These are phyloP conservation scores for Drosophila merina DNA, from an alignment of 2,888 invertebrate species.

Conservation along the genomic window DNA sequence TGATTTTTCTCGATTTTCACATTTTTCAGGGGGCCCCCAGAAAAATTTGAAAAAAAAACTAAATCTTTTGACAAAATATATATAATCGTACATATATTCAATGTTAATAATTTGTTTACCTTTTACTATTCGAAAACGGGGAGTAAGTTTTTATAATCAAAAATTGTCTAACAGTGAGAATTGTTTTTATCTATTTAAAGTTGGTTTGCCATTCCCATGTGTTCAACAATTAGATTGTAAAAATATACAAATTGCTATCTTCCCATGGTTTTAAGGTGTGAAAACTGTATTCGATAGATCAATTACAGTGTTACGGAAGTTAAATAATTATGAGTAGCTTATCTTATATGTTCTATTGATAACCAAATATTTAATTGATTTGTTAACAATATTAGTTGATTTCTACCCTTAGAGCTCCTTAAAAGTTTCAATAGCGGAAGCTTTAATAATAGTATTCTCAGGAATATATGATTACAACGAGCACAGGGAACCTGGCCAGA, in stretches of 20 bases:
- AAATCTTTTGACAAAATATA: too few species aligned
- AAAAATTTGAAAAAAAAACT: too few species aligned
- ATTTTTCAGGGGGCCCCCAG: too few species aligned
- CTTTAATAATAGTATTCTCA: too few species aligned
- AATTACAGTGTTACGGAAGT: conserved; percentile 3
- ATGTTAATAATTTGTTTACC: neutral
- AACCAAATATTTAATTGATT: too few species aligned
- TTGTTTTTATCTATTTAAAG: neutral
- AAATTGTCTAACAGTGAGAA: neutral
- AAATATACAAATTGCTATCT: too few species aligned
- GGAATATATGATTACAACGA: conserved; percentile 1
- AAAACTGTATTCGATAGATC: neutral
- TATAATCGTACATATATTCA: neutral
- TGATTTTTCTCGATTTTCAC: too few species aligned
- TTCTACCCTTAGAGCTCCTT: too few species aligned
- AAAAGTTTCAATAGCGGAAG: too few species aligned
- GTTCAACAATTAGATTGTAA: too few species aligned
- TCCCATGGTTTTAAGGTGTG: neutral
- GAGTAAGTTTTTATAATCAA: conserved; percentile 3
- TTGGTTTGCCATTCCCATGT: too few species aligned
- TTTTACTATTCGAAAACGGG: neutral
- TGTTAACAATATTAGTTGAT: too few species aligned
- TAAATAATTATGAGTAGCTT: neutral
- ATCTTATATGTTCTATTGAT: neutral
- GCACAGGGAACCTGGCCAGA: neutral